A percentile compares a stretch with the other conserved stretches of the same genome.
phyloP scores from a whole-genome alignment of 2,888 invertebrate genomes.

The Zygaena filipendulae region DNA sequence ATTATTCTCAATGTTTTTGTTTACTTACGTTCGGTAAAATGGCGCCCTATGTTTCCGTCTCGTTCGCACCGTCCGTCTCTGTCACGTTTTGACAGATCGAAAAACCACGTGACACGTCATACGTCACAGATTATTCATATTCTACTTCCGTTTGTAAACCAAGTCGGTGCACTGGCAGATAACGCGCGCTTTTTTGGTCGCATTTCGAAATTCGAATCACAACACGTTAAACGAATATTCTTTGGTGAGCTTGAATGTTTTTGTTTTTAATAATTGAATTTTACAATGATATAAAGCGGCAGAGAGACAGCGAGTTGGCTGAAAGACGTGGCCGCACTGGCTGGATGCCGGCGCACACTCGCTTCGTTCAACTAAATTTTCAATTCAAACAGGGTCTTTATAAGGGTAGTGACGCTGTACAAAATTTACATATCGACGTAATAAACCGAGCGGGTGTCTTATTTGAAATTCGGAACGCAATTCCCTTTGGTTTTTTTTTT shows the following conservation, averaged over 20 bases:
- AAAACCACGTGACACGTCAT: slow-evolving; percentile 39
- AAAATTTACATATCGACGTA: slow-evolving; percentile 68
- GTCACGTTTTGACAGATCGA: slow-evolving; percentile 50
- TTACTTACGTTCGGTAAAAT: slow-evolving; percentile 28
- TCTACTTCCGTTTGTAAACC: slow-evolving; percentile 9
- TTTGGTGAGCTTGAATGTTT: slow-evolving; percentile 6
- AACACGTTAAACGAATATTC: slow-evolving; percentile 5
- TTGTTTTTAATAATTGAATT: slow-evolving; percentile 17
- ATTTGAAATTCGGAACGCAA: slow-evolving; percentile 54
- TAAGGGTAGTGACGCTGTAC: slow-evolving; percentile 68
- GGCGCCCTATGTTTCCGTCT: slow-evolving; percentile 24
- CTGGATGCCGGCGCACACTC: slow-evolving; percentile 49
- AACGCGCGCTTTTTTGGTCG: slow-evolving; percentile 16
- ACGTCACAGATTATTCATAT: slow-evolving; percentile 24
- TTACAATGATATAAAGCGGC: slow-evolving; percentile 20
- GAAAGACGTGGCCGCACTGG: slow-evolving; percentile 64
- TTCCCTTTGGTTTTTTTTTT: slow-evolving; percentile 24
- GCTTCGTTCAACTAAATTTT: slow-evolving; percentile 62
- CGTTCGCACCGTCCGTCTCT: slow-evolving; percentile 32
- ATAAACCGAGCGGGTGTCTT: slow-evolving; percentile 59
- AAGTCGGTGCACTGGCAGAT: slow-evolving; percentile 12
- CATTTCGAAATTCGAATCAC: too few relatives aligned
- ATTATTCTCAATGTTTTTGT: too few relatives aligned
- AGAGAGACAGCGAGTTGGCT: slow-evolving; percentile 53
- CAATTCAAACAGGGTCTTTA: slow-evolving; percentile 68